Evolutionary conservation across 2,113 vertebrate species (phyloP), one percentile per base, ranked within the genome.

Genomic region (rabbit (Oryctolagus cuniculus)): DNA sequence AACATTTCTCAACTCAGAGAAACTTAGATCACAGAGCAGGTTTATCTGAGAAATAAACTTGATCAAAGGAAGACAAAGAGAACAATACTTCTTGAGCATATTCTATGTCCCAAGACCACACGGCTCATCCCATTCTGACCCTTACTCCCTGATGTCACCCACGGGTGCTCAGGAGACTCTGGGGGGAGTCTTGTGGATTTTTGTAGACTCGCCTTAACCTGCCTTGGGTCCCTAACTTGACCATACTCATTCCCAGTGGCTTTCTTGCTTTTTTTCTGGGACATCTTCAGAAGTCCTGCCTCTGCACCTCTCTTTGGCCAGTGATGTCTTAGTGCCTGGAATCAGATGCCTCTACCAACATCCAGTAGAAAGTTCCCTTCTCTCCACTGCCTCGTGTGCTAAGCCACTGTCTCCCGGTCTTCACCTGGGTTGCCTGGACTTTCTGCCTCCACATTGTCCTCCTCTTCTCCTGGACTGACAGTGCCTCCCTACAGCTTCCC

Each of bases 1-100:
- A 97, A 83, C 93, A 70, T 96, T 98, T 97, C 64, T 87, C 49
- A 98, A 96, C 90, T 96, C 67, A 17, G 88, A 77, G 77, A 88
- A 90, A 73, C 24, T 91, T 38, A 67, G 51, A 61, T 92, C 49
- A 38, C 31, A 82, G 21, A 29, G 82, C 24, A 87, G 55, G 24
- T 81, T 92, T 80, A 61, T 75, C 64, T 86, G 73, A 82, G 92
- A 51, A 96, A 94, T 66, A 64, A 96, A 78, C 24, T 84, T 12
- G n/a, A 53, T 91, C 49, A 58, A 90, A 66, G 17, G 78, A 79
- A 72, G 64, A 34, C 10, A 38, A 73, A 88, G 73, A 92, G 15
- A 84, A 66, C 24, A 27, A 38, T 13, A 13, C 9, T 49, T 82
- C 88, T 51, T 86, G 5, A 95, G 64, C 49, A 63, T 21, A 49